Base-by-base conservation (phyloP, 1,140 invertebrate species). In the Marisa cornuarietis region DNA sequence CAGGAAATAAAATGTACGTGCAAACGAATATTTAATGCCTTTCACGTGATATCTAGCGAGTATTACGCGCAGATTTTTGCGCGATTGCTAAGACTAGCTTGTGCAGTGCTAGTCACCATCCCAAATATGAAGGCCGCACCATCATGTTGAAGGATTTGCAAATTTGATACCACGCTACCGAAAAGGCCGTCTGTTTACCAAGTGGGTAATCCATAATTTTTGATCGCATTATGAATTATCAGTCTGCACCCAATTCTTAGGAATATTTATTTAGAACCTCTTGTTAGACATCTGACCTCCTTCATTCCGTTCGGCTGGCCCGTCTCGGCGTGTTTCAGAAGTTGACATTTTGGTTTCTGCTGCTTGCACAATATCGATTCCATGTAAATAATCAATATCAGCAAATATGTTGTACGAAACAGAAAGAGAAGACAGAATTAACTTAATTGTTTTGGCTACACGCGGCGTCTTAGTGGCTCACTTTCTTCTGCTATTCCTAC, bases 101-200 rank as follows among this genome's bases (percentile, higher is more conserved):
- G 54, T 54, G 58, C 58, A 79, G 73, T 24, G 31, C 58, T 66
- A 77, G 49, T 77, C 76, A 52, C 76, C 63, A 77, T 26, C 76
- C 76, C 63, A 77, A 77, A 77, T 76, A 76, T 77, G 76, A 77
- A 77, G 76, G 76, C 76, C 76, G 76, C 76, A 51, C 76, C 62
- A 77, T 77, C 61, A 77, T 77, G 76, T 77, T 77, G 65, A 49
- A 74, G 78, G 72, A 26, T 77, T 63, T 68, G 80, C 76, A 81
- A 81, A 81, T 81, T 81, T 81, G 76, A 81, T 81, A 81, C 76
- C 76, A 78, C 77, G 80, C 80, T 75, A 68, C 71, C 54, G 63
- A 73, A 61, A 79, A 52, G 78, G 58, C 71, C 73, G 71, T 79
- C 31, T 77, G 76, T 77, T 77, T 77, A 77, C 65, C 49, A 26